These are phyloP conservation scores for Lota lota DNA, from an alignment of 2,113 vertebrate species.

Conservation along the genomic window DNA sequence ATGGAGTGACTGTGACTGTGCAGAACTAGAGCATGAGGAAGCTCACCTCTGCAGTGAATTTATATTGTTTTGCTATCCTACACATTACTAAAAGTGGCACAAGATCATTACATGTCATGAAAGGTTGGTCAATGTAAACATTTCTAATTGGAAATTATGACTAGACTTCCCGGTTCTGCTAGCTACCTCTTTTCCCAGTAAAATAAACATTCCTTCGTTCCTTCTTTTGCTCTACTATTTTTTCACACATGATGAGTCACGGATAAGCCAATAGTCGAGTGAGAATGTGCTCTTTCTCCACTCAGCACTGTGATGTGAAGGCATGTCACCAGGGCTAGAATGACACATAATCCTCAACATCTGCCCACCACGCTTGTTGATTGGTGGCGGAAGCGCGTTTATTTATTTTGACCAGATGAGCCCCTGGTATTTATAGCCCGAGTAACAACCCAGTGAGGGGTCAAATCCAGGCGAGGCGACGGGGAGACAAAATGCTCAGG, in stretches of 20 bases:
- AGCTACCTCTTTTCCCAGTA: no score
- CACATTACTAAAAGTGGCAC: no score
- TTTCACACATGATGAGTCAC: background rate
- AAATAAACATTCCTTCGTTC: no score
- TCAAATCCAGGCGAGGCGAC: conserved; percentile 55
- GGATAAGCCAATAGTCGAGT: background rate
- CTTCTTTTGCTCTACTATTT: no score
- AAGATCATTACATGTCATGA: no score
- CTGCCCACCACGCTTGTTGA: conserved; percentile 45
- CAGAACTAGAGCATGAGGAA: no score
- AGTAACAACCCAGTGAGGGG: conserved; percentile 64
- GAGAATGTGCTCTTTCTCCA: background rate
- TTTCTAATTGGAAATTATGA: no score
- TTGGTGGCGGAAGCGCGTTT: conserved; percentile 59
- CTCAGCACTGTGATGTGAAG: conserved; percentile 9
- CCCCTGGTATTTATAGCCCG: conserved; percentile 72
- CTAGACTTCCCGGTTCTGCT: no score
- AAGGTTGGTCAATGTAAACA: no score
- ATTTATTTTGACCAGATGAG: conserved; percentile 76
- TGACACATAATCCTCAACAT: conserved; percentile 48
- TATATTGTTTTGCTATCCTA: no score
- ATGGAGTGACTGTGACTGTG: background rate
- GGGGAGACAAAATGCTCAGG: conserved; percentile 62
- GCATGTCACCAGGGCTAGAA: conserved; percentile 25
- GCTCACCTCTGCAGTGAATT: no score